Evolutionary conservation across 2,797 vertebrate genomes (phyloP), one percentile per base, ranked within the genome.

Genomic region (Hippopotamyrus pictus): DNA sequence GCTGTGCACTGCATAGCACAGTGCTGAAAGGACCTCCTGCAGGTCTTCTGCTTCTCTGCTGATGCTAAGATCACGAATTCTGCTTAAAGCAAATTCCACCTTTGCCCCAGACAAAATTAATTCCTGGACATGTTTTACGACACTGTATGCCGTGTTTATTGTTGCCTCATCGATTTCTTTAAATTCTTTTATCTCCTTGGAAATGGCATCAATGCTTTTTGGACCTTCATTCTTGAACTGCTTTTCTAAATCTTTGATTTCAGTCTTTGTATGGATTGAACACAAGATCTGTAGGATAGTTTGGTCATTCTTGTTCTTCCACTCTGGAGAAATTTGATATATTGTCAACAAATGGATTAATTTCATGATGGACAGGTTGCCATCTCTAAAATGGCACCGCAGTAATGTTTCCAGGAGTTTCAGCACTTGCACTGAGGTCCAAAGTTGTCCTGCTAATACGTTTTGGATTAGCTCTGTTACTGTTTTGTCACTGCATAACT

Each of bases 331-430:
- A 25, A 93, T 76, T 57, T 90, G 91, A 17, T 91, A 92, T 17
- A 83, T 93, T 88, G 33, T 9, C 87, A 93, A 14, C 53, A 93
- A 48, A 88, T 91, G 86, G 62, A 92, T 89, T 89, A 93, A 89
- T 82, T 88, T 88, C 84, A 65, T 84, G 25, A 83, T 46, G 33
- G 14, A 76, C 19, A 29, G 44, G 54, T 33, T 17, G 5, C 0
- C 29, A 22, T 87, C 33, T 37, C 6, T 50, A 19, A 65, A 11
- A 83, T 48, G 37, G 5, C 44, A 14, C 25, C 29, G 51, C 25
- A 48, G 44, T 14, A 89, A 69, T 14, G 87, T 65, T 87, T 17
- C 51, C 22, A 89, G 82, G 41, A 89, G 87, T 11, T 51, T 12
- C 57, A 91, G 29, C 82, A 89, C 87, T 62, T 89, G 37, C 17